Conservation (phyloP, 2,797 vertebrate genomes). For the Columba guinea region DNA sequence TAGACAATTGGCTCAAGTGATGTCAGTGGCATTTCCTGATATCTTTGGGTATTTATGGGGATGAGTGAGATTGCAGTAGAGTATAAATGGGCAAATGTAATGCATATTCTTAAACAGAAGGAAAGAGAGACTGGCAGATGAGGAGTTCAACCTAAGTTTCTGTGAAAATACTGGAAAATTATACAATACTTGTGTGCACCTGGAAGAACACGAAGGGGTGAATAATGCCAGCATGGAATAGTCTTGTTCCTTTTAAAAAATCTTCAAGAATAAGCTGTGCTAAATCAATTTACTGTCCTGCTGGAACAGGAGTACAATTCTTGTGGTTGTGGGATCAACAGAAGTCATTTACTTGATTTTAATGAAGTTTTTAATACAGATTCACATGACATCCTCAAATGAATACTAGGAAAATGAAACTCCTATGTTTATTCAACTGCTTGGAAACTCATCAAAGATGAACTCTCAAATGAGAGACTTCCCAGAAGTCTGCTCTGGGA, state of each 20-base stretch:
- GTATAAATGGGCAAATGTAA: not conserved
- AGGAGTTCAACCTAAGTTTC: not conserved
- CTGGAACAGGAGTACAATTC: not conserved
- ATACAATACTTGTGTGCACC: not conserved
- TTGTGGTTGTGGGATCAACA: not conserved
- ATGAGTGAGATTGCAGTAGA: not conserved
- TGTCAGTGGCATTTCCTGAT: not conserved
- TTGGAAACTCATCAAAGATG: not conserved
- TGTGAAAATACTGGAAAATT: not conserved
- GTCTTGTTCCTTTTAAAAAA: not conserved
- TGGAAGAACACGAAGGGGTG: not conserved
- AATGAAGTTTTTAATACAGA: not conserved
- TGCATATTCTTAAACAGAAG: not conserved
- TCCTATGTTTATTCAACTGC: not conserved
- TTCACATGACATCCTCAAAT: not conserved
- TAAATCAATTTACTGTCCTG: not conserved
- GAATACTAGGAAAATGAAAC: not conserved
- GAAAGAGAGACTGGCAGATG: not conserved
- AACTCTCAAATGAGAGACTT: not conserved
- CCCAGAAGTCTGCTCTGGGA: not conserved
- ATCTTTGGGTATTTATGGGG: not conserved
- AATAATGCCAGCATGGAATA: not conserved
- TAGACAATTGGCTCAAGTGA: not conserved
- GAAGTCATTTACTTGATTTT: not conserved
- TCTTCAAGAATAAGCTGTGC: not conserved